phyloP scores from a whole-genome alignment of 2,888 invertebrate genomes.

The Calameuta pallipes region DNA sequence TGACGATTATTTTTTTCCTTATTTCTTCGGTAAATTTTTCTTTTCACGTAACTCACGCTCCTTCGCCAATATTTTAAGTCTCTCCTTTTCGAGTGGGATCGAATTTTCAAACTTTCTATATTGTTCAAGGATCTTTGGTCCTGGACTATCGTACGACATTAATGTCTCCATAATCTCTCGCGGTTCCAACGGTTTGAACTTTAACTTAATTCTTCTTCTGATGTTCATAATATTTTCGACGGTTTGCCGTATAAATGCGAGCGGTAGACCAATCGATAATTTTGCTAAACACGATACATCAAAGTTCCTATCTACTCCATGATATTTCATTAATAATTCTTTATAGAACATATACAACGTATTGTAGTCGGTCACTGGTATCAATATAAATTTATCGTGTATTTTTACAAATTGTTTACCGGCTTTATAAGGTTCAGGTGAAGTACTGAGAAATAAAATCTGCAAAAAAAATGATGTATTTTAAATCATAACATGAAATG shows the following conservation, averaged over 20 bases:
- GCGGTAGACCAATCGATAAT: slow-evolving; percentile 69
- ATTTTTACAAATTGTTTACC: slow-evolving; percentile 67
- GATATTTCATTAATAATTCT: slow-evolving; percentile 71
- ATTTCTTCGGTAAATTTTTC: slow-evolving; percentile 6
- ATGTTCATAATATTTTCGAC: slow-evolving; percentile 67
- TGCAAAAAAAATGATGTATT: slow-evolving; percentile 28
- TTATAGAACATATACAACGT: slow-evolving; percentile 71
- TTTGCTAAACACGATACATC: slow-evolving; percentile 72
- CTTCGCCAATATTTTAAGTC: slow-evolving; percentile 24
- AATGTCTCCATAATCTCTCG: slow-evolving; percentile 69
- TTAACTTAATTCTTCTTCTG: slow-evolving; percentile 68
- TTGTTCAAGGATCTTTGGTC: slow-evolving; percentile 29
- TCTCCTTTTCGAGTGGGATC: slow-evolving; percentile 40
- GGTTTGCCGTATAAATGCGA: slow-evolving; percentile 67
- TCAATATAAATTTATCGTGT: slow-evolving; percentile 71
- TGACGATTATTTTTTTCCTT: slow-evolving; percentile 8
- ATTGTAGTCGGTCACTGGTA: slow-evolving; percentile 72
- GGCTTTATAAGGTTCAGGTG: slow-evolving; percentile 72
- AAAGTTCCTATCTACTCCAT: slow-evolving; percentile 71
- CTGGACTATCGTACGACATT: slow-evolving; percentile 49
- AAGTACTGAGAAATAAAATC: slow-evolving; percentile 75
- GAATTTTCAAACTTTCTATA: slow-evolving; percentile 41
- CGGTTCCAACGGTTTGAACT: slow-evolving; percentile 68
- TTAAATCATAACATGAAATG: not conserved
- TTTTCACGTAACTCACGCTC: slow-evolving; percentile 18